These are phyloP conservation scores for Lytechinus pictus DNA, from an alignment of 35 echinoderm and acorn worm genomes.

Conservation along the genomic window DNA sequence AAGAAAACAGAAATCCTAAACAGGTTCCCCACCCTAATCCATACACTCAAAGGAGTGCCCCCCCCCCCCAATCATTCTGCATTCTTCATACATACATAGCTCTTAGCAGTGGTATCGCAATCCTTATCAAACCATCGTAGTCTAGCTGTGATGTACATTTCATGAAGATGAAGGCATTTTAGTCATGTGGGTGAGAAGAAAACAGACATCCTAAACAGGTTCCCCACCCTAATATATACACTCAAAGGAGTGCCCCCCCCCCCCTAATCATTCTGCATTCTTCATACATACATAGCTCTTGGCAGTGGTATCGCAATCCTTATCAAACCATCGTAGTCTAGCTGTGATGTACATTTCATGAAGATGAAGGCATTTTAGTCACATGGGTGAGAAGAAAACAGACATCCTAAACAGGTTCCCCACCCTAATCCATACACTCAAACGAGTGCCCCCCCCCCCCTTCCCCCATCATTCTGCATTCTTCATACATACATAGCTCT, in stretches of 20 bases:
- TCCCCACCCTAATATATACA: too few species aligned
- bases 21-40: too few species aligned
- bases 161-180: neutral
- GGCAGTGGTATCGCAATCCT: slow-evolving; percentile 47
- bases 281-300: slow-evolving; percentile 77
- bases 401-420: too few species aligned
- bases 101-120: slow-evolving; percentile 53
- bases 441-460: neutral
- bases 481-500: slow-evolving; percentile 75
- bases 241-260: neutral
- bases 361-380: neutral
- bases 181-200: too few species aligned
- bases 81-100: slow-evolving; percentile 72
- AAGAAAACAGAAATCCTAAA: too few species aligned
- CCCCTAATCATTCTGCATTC: neutral
- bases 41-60: neutral
- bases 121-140: slow-evolving; percentile 74
- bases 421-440: too few species aligned
- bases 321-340: slow-evolving; percentile 74
- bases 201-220: too few species aligned
- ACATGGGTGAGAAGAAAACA: too few species aligned
- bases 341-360: slow-evolving; percentile 32
- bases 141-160: slow-evolving; percentile 43
- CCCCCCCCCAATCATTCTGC: neutral
- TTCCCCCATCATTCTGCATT: neutral